A percentile compares a stretch with the other conserved stretches of the same genome.
Conservation (phyloP, 2,888 invertebrate genomes). For the Rutpela maculata region DNA sequence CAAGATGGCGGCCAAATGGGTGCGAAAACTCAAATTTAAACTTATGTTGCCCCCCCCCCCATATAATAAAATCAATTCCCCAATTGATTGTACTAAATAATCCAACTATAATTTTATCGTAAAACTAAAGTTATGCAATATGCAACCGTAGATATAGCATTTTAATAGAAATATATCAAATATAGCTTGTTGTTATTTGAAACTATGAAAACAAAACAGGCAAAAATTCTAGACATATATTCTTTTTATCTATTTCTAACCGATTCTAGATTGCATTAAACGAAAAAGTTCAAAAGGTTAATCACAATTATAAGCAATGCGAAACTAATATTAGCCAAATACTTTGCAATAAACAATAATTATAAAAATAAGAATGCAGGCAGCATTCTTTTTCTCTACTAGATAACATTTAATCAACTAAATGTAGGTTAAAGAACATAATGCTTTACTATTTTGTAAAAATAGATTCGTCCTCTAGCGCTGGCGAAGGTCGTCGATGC, state of each 20-base stretch:
- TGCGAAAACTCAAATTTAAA: no score
- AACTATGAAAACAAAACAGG: neutral
- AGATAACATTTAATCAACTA: neutral
- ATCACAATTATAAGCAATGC: neutral
- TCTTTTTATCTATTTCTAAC: neutral
- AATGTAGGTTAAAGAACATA: neutral
- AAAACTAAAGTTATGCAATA: no score
- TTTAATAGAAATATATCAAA: no score
- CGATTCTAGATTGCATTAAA: neutral
- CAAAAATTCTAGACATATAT: neutral
- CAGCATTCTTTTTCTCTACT: neutral
- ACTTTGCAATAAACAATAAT: neutral
- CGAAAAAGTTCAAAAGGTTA: neutral
- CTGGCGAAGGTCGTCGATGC: neutral
- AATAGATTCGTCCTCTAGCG: neutral
- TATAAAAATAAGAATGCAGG: neutral
- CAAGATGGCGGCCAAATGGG: no score
- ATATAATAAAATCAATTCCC: no score
- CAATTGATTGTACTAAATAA: no score
- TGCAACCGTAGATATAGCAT: no score
- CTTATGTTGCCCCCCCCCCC: no score
- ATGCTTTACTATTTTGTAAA: conserved; percentile 7
- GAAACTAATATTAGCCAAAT: neutral
- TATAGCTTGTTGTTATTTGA: neutral
- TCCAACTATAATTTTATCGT: no score